Conservation (phyloP, 2,888 invertebrate species). For the Caenorhabditis macrosperma region DNA sequence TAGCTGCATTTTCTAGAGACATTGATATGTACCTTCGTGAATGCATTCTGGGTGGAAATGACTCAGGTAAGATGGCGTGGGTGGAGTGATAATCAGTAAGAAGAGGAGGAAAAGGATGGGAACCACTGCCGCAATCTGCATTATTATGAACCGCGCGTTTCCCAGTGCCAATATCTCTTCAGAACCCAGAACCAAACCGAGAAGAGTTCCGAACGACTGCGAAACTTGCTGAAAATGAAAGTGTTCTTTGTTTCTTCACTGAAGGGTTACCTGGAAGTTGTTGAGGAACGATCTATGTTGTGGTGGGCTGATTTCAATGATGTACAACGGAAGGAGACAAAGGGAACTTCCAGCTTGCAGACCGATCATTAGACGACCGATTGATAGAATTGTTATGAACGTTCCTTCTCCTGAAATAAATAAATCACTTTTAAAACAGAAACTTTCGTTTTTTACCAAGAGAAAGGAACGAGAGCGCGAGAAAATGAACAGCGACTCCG, state of each 20-base stretch:
- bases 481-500: slow-evolving; percentile 72
- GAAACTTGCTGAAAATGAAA: slow-evolving; percentile 73
- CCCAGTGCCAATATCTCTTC: slow-evolving; percentile 71
- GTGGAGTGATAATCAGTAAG: slow-evolving; percentile 70
- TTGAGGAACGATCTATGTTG: slow-evolving; percentile 72
- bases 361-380: slow-evolving; percentile 77
- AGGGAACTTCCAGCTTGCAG: slow-evolving; percentile 75
- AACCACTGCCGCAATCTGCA: slow-evolving; percentile 63
- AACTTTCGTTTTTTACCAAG: slow-evolving; percentile 29
- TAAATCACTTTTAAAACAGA: too few species aligned
- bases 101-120: slow-evolving; percentile 70
- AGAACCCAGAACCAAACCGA: slow-evolving; percentile 76
- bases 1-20: not conserved
- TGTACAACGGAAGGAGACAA: slow-evolving; percentile 77
- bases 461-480: slow-evolving; percentile 57
- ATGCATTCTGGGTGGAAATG: slow-evolving; percentile 51
- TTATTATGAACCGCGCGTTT: slow-evolving; percentile 48
- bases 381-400: slow-evolving; percentile 64
- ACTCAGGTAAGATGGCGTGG: slow-evolving; percentile 66
- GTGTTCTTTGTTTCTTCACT: not conserved
- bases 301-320: slow-evolving; percentile 74
- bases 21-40: slow-evolving; percentile 33
- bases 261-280: slow-evolving; percentile 69
- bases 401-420: slow-evolving; percentile 64
- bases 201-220: slow-evolving; percentile 76